Evolutionary conservation across 64 coral and sea anemone species (phyloP).

Genomic region (Pachyseris speciosa): DNA sequence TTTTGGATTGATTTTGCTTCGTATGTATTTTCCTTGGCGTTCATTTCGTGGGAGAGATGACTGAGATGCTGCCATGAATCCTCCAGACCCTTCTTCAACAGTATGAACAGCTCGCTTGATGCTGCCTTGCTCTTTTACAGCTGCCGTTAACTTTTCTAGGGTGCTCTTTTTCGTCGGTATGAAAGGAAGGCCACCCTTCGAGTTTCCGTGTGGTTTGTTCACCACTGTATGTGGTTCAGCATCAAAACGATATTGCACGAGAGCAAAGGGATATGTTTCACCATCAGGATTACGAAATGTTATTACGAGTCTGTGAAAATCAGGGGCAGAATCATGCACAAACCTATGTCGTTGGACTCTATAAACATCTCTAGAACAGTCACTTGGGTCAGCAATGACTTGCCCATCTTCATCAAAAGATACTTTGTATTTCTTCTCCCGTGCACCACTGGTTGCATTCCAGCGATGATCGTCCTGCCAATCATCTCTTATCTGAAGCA

Average conservation of each 20-base stretch:
- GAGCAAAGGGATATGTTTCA: not conserved
- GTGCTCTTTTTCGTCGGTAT: constrained; percentile 42
- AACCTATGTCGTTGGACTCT: constrained; percentile 19
- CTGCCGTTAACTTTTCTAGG: not conserved
- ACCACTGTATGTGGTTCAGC: not conserved
- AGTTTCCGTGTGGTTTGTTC: constrained; percentile 32
- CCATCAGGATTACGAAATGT: not conserved
- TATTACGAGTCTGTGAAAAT: constrained; percentile 12
- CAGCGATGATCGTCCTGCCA: constrained; percentile 50
- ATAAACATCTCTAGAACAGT: not conserved
- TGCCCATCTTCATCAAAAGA: not conserved
- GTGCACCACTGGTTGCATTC: not conserved
- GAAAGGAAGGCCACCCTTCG: not conserved
- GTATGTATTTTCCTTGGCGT: constrained; percentile 22
- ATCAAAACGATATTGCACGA: constrained; percentile 37
- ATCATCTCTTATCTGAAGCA: constrained; percentile 22
- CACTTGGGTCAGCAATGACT: not conserved
- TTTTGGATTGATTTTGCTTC: constrained; percentile 4
- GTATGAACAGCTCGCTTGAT: constrained; percentile 7
- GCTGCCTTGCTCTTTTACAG: not conserved
- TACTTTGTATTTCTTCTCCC: constrained; percentile 11
- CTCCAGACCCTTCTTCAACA: not conserved
- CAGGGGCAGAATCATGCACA: not conserved
- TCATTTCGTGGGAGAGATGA: constrained; percentile 39
- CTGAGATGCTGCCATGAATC: not conserved